Percentiles rank a stretch among this genome's conserved stretches.
These are phyloP conservation scores for Lampropteryx suffumata DNA, from an alignment of 2,888 invertebrate species.

Conservation along the genomic window DNA sequence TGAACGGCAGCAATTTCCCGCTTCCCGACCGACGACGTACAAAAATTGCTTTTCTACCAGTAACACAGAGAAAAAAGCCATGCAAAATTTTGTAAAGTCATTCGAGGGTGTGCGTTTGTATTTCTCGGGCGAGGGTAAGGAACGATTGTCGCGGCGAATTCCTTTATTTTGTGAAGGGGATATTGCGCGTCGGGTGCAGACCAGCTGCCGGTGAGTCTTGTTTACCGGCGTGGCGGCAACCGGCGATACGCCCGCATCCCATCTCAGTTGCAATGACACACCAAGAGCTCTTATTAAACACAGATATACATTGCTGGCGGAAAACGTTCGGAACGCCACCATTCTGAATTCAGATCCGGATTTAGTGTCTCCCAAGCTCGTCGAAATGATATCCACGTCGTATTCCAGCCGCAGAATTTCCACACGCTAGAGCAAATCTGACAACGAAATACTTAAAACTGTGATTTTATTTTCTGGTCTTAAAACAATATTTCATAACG, in stretches of 20 bases:
- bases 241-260: constrained; percentile 58
- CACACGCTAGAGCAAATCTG: background rate
- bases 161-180: constrained; percentile 80
- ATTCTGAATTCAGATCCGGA: constrained; percentile 30
- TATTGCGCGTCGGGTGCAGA: constrained; percentile 81
- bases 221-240: constrained; percentile 62
- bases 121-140: constrained; percentile 76
- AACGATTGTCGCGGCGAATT: constrained; percentile 79
- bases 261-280: constrained; percentile 51
- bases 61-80: constrained; percentile 74
- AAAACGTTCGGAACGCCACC: constrained; percentile 25
- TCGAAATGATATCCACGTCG: constrained; percentile 5
- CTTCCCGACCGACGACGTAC: constrained; percentile 74
- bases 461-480: background rate
- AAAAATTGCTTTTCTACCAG: constrained; percentile 81
- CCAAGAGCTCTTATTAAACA: constrained; percentile 59
- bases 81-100: constrained; percentile 83
- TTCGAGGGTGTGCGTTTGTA: constrained; percentile 81
- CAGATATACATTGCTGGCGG: constrained; percentile 31
- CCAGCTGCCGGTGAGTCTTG: constrained; percentile 69
- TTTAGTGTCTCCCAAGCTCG: constrained; percentile 26
- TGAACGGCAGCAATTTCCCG: constrained; percentile 79
- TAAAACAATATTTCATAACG: background rate
- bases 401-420: constrained; percentile 9
- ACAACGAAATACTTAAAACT: background rate